Evolutionary conservation across 2,113 vertebrate genomes (phyloP).

Genomic region (Delphinus delphis): DNA sequence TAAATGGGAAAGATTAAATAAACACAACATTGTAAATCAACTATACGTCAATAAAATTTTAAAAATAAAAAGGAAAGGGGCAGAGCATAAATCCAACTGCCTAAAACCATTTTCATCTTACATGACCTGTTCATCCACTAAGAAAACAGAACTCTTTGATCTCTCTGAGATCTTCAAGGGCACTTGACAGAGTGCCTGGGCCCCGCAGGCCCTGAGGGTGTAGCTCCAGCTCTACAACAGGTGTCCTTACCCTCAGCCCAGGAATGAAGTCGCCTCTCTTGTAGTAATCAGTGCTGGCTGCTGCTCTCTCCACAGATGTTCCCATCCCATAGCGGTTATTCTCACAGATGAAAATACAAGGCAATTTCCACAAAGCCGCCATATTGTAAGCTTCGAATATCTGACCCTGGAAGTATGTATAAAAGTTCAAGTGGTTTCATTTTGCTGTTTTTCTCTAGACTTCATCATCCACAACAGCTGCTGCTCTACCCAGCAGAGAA

Average conservation of each 20-base stretch:
- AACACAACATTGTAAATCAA: background rate
- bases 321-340: slow-evolving; percentile 97
- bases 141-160: background rate
- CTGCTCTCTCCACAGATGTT: slow-evolving; percentile 91
- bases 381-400: slow-evolving; percentile 93
- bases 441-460: background rate
- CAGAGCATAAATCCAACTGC: background rate
- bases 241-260: slow-evolving; percentile 87
- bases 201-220: background rate
- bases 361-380: slow-evolving; percentile 96
- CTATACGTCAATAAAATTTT: background rate
- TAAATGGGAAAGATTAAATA: background rate
- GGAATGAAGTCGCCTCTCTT: slow-evolving; percentile 94
- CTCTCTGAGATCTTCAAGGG: background rate
- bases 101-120: background rate
- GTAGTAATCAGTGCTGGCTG: slow-evolving; percentile 95
- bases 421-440: slow-evolving; percentile 17
- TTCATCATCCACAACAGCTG: background rate
- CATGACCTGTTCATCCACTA: background rate
- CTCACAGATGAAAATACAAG: slow-evolving; percentile 95
- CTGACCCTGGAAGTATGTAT: slow-evolving; percentile 63
- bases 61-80: background rate
- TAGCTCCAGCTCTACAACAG: background rate
- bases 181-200: no score
- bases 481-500: background rate